Evolutionary conservation across 2,888 invertebrate genomes (phyloP), one percentile per base, ranked within the genome.

Genomic region (Andrena flavipes): DNA sequence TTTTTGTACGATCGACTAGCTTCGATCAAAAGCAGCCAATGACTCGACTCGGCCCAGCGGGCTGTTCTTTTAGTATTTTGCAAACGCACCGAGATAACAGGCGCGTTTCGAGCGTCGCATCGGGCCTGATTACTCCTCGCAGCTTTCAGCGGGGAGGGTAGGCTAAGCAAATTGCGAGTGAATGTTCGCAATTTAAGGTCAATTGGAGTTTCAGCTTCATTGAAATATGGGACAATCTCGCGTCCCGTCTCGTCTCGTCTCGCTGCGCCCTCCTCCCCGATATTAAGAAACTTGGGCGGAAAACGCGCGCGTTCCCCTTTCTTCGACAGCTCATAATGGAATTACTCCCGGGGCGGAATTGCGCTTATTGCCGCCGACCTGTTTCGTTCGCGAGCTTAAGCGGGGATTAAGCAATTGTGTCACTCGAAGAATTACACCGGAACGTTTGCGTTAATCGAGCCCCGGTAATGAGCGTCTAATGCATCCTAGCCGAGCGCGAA

Each of bases 161-260:
- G 56, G 80, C 68, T 68, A 79, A 79, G 62, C 80, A 80, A 80
- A 79, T 72, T 79, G 80, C 80, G 71, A 68, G 63, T 68, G 80
- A 71, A 80, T 63, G 71, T 68, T 80, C 71, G 80, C 67, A 72
- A 78, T 80, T 80, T 80, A 72, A 79, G 67, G 72, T 72, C 80
- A 80, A 72, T 79, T 67, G 71, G 62, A 72, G 80, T 80, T 80
- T 71, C 80, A 79, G 60, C 67, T 49, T 80, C 72, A 59, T 80
- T 68, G 80, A 80, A 80, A 80, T 80, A 80, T 80, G 80, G 65
- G 63, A 80, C 72, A 72, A 80, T 80, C 64, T 56, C 56, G 8
- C 56, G 56, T 26, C 56, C 23, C 56, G 56, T 26, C 56, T 2
- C 56, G 56, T 23, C 23, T 56, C 56, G 80, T 78, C 71, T 49